Conservation (phyloP, 2,888 invertebrate genomes). For the Dynastes hyllus region DNA sequence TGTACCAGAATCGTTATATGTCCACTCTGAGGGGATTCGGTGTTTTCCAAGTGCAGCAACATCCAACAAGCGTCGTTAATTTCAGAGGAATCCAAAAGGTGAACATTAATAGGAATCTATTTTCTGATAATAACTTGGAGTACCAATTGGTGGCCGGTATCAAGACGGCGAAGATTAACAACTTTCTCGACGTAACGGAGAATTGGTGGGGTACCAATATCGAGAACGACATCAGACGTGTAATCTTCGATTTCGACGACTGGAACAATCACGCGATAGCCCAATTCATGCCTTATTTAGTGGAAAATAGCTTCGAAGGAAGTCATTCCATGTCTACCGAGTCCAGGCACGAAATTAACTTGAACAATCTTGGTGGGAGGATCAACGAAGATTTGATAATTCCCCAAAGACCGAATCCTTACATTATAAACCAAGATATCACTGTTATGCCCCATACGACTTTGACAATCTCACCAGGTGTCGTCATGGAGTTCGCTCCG, state of each 20-base stretch:
- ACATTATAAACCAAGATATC: constrained; percentile 89
- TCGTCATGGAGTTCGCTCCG: constrained; percentile 93
- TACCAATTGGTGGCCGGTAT: constrained; percentile 96
- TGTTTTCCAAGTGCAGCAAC: constrained; percentile 67
- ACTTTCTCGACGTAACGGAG: constrained; percentile 88
- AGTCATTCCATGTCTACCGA: constrained; percentile 83
- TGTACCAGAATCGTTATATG: constrained; percentile 79
- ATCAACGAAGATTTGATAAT: constrained; percentile 80
- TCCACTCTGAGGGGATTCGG: constrained; percentile 65
- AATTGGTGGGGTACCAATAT: constrained; percentile 97
- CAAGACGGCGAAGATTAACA: constrained; percentile 89
- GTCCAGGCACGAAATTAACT: constrained; percentile 74
- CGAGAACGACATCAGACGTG: constrained; percentile 82
- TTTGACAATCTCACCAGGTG: constrained; percentile 90
- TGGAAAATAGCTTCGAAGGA: constrained; percentile 83
- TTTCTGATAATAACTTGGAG: constrained; percentile 86
- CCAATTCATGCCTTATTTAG: constrained; percentile 89
- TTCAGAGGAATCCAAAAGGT: constrained; percentile 97
- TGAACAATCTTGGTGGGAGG: constrained; percentile 85
- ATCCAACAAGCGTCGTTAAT: constrained; percentile 89
- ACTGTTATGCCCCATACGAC: constrained; percentile 97
- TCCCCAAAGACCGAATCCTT: constrained; percentile 80
- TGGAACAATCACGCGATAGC: constrained; percentile 99
- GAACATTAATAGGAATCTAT: constrained; percentile 89
- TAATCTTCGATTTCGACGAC: constrained; percentile 98